phyloP scores from a whole-genome alignment of 1,140 invertebrate species.

The Magallana ariakensis region DNA sequence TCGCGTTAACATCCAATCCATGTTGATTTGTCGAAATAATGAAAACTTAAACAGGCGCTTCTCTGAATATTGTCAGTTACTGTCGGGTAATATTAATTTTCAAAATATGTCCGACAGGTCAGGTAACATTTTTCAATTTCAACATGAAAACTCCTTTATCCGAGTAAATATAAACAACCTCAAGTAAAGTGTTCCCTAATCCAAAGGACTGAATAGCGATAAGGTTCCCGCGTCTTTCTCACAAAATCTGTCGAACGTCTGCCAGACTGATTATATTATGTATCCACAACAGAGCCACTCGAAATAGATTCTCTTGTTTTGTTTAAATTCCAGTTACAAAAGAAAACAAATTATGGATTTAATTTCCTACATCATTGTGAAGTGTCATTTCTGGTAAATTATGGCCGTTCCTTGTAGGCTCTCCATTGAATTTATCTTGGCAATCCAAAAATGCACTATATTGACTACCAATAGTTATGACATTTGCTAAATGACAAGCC shows the following conservation, averaged over 20 bases:
- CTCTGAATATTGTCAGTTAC: too few species aligned
- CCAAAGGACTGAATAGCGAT: not conserved
- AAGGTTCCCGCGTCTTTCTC: not conserved
- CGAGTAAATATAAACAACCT: not conserved
- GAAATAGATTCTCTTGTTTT: not conserved
- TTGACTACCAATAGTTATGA: slow-evolving; percentile 34
- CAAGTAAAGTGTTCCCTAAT: not conserved
- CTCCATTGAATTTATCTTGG: not conserved
- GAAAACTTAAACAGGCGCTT: too few species aligned
- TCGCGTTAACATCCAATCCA: slow-evolving; percentile 53
- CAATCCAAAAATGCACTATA: slow-evolving; percentile 25
- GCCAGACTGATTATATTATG: slow-evolving; percentile 5
- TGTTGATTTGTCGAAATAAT: not conserved
- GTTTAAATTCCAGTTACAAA: slow-evolving; percentile 25
- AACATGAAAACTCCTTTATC: slow-evolving; percentile 20
- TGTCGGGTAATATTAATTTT: not conserved
- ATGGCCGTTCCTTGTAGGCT: slow-evolving; percentile 11
- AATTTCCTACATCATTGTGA: slow-evolving; percentile 2
- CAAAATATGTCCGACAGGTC: not conserved
- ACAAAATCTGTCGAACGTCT: not conserved
- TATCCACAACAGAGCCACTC: not conserved
- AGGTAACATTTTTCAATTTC: not conserved
- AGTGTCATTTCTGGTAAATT: slow-evolving; percentile 16
- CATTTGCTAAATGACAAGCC: slow-evolving; percentile 26
- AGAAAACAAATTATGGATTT: slow-evolving; percentile 30